A percentile compares a stretch with the other conserved stretches of the same genome.
phyloP scores from a whole-genome alignment of 2,888 invertebrate genomes.

The Terebella lapidaria region DNA sequence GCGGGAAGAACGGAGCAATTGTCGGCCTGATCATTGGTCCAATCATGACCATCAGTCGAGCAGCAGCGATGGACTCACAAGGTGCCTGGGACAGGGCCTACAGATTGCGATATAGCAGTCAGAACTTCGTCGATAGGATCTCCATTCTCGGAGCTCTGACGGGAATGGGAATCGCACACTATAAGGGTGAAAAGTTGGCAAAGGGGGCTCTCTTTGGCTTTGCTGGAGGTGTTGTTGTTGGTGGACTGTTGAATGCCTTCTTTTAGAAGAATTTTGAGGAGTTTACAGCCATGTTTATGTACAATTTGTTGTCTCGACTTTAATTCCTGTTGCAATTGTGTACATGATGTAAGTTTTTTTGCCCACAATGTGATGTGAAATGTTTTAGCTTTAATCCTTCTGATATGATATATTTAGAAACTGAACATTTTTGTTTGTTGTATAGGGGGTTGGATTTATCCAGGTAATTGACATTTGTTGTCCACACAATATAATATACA shows the following conservation, averaged over 20 bases:
- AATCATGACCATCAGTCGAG: constrained; percentile 9
- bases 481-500: too few species aligned
- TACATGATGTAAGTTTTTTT: too few species aligned
- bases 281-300: too few species aligned
- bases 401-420: too few species aligned
- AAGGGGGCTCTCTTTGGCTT: constrained; percentile 2
- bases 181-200: background rate
- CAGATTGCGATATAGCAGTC: constrained; percentile 26
- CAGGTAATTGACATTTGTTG: too few species aligned
- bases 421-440: too few species aligned
- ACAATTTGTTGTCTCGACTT: too few species aligned
- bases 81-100: constrained; percentile 24
- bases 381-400: too few species aligned
- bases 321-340: too few species aligned
- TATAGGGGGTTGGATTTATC: too few species aligned
- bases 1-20: constrained; percentile 19
- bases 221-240: background rate
- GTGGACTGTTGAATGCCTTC: background rate
- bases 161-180: constrained; percentile 12
- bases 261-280: too few species aligned
- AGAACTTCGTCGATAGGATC: constrained; percentile 24
- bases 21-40: constrained; percentile 23
- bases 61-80: constrained; percentile 5
- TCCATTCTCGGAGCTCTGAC: constrained; percentile 16
- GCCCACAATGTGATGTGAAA: too few species aligned